Percentiles rank a stretch among this genome's conserved stretches.
These are phyloP conservation scores for Drosophila subobscura DNA, from an alignment of 1,140 invertebrate genomes.

Conservation along the genomic window DNA sequence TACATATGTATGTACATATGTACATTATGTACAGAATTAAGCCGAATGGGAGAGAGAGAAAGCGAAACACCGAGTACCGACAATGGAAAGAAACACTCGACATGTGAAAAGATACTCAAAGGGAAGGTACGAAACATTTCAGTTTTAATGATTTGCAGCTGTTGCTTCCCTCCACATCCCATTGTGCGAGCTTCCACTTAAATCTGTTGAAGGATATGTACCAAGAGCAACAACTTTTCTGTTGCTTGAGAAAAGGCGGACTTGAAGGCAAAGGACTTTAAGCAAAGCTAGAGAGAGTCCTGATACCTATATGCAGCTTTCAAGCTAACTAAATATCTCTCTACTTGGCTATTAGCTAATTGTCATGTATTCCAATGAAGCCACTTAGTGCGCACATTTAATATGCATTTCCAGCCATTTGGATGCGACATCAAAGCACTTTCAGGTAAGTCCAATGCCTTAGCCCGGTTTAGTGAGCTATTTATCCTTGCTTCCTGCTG, in stretches of 20 bases:
- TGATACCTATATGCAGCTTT: too few species aligned
- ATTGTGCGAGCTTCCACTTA: neutral
- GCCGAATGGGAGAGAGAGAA: neutral
- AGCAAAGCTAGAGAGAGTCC: too few species aligned
- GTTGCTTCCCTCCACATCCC: neutral
- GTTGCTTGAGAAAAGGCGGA: too few species aligned
- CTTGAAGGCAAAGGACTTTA: too few species aligned
- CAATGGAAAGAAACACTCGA: too few species aligned
- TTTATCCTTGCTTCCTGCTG: constrained; percentile 19
- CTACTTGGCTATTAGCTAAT: constrained; percentile 25
- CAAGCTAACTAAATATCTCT: neutral
- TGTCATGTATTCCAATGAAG: constrained; percentile 15
- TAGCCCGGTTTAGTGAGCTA: constrained; percentile 3
- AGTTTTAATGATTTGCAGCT: constrained; percentile 25
- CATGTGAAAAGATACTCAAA: too few species aligned
- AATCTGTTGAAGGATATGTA: too few species aligned
- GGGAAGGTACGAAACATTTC: neutral
- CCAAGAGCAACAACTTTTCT: too few species aligned
- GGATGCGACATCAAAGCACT: constrained; percentile 25
- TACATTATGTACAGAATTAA: constrained; percentile 10
- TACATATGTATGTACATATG: neutral
- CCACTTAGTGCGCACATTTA: constrained; percentile 33
- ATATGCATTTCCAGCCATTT: constrained; percentile 33
- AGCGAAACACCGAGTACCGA: too few species aligned
- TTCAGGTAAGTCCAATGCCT: neutral